Base-by-base conservation (phyloP, 2,113 vertebrate species). In the Synchiropus splendidus region DNA sequence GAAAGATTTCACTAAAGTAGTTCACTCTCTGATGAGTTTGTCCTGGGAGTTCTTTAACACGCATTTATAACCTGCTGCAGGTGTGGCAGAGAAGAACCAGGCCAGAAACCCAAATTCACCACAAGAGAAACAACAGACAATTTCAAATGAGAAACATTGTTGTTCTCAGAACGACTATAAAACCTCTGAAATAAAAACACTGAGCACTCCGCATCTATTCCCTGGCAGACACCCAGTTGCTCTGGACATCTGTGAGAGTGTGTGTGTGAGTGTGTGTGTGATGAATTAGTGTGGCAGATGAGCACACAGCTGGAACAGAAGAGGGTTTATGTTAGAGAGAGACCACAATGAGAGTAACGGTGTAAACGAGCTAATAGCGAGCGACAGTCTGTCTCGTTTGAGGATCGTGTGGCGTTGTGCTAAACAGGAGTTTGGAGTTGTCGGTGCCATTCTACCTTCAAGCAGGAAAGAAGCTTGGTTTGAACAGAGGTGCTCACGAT, bases 231-330 rank as follows among this genome's bases (percentile, higher is more conserved):
- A 47, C 36, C 36, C 60, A 63, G 44, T 48, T 40, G 45, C 39
- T 60, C 45, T 9, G 18, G 36, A 42, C 27, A 66, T 56, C 56
- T 72, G 58, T 50, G 40, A 21, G 47, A 15, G 32, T 34, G 47
- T n/a, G 18, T 36, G 46, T 50, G 39, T 17, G 38, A 8, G 39
- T 42, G 54, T 48, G 44, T 47, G 9, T 37, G 33, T 30, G 48
- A 54, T 63, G 62, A 60, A 61, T 10, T 14, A 59, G 9, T 16
- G 15, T 58, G 51, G 45, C 58, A 62, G 56, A 76, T 67, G 62
- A 70, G 58, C 34, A 45, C 54, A 57, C 72, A 77, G 72, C 73
- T 74, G 76, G 67, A 39, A 38, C 38, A 38, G 47, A 37, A 35
- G 45, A 45, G 55, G 45, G 42, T 12, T 8, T 14, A 45, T 34